Conservation (phyloP, 1,140 invertebrate genomes). For the Eumaeus atala region DNA sequence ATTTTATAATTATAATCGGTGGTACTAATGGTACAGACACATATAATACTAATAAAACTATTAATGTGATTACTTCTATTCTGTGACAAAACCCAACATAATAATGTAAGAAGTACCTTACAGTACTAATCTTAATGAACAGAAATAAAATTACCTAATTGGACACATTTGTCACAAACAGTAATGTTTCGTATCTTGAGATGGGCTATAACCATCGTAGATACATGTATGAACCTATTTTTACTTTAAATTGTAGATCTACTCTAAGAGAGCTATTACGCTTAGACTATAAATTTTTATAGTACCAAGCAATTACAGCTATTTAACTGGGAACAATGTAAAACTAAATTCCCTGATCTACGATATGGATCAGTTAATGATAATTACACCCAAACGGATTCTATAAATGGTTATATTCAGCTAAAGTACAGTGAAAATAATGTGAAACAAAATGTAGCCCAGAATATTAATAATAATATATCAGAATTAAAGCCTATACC, state of each 20-base stretch:
- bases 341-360: not conserved
- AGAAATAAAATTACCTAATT: conserved; percentile 3
- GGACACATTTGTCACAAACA: conserved; percentile 2
- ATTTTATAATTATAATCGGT: no score
- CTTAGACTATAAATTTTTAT: not conserved
- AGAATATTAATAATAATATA: no score
- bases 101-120: conserved; percentile 1
- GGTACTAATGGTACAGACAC: no score
- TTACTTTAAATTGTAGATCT: not conserved
- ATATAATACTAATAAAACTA: no score
- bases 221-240: not conserved
- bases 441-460: not conserved
- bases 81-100: not conserved
- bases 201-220: conserved; percentile 3
- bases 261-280: not conserved
- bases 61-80: no score
- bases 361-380: not conserved
- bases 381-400: not conserved
- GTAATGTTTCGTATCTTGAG: conserved; percentile 10
- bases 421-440: not conserved
- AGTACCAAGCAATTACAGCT: no score
- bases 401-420: not conserved
- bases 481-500: no score
- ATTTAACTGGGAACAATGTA: not conserved
- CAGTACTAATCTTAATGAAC: conserved; percentile 7